Evolutionary conservation across 2,113 vertebrate species (phyloP).

Genomic region (Tinamus guttatus): DNA sequence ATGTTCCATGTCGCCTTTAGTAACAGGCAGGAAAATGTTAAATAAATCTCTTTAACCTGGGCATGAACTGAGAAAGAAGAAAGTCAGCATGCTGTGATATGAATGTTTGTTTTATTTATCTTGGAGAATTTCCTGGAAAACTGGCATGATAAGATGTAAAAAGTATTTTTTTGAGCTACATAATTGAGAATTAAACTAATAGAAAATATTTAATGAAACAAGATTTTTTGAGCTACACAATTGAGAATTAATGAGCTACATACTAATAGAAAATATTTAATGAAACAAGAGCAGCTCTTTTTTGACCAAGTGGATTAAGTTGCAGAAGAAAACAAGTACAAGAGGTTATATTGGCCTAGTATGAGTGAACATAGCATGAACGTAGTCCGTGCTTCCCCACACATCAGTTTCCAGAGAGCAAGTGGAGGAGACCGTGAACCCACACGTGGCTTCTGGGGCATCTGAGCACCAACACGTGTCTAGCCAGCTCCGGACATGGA

Average conservation of each 20-base stretch:
- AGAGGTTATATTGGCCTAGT: neutral
- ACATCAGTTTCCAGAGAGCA: neutral
- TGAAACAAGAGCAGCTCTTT: neutral
- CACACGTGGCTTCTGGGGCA: accelerated
- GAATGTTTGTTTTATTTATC: neutral
- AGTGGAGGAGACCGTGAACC: neutral
- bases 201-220: neutral
- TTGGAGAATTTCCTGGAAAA: neutral
- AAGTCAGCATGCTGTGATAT: accelerated
- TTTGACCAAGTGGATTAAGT: neutral
- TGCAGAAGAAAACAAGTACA: neutral
- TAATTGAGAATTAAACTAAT: neutral
- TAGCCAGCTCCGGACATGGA: neutral
- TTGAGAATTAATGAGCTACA: neutral
- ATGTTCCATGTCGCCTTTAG: neutral
- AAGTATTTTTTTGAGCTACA: neutral
- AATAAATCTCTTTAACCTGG: neutral
- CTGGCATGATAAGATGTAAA: neutral
- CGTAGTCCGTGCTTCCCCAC: accelerated
- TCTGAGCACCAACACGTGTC: neutral
- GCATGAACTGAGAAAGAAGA: neutral
- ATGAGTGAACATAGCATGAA: neutral
- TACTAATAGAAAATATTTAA: neutral
- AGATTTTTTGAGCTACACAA: neutral
- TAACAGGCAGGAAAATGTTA: neutral